These are phyloP conservation scores for Dreissena rostriformis DNA, from an alignment of 1,140 invertebrate genomes.

Conservation along the genomic window DNA sequence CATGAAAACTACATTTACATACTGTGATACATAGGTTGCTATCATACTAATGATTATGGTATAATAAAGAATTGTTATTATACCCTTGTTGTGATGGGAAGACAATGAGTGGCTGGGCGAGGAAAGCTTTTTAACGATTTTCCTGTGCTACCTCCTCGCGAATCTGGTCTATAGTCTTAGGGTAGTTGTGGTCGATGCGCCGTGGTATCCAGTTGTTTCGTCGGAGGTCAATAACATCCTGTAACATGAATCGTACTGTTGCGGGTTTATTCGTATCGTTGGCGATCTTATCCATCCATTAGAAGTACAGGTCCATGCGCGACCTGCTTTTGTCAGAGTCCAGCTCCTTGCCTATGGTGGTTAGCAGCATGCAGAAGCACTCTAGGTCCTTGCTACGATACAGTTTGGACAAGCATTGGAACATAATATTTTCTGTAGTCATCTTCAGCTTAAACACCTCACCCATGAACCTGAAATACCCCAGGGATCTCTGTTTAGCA, in stretches of 20 bases:
- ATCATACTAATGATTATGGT: too few species aligned
- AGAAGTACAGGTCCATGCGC: constrained; percentile 84
- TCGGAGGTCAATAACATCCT: constrained; percentile 96
- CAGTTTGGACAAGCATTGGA: constrained; percentile 90
- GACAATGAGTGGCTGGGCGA: too few species aligned
- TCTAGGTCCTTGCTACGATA: constrained; percentile 88
- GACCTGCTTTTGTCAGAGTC: constrained; percentile 83
- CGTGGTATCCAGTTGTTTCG: constrained; percentile 92
- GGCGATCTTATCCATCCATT: constrained; percentile 84
- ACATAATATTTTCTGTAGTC: constrained; percentile 94
- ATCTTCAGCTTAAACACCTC: constrained; percentile 96
- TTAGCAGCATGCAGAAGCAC: constrained; percentile 94
- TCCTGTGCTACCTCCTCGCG: constrained; percentile 91
- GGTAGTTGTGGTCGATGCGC: constrained; percentile 91
- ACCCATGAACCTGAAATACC: constrained; percentile 93
- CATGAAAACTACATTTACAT: too few species aligned
- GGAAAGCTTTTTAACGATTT: constrained; percentile 68
- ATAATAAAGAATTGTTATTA: too few species aligned
- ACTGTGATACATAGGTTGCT: too few species aligned
- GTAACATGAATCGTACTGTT: constrained; percentile 95
- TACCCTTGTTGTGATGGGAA: too few species aligned
- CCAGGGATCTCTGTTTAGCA: constrained; percentile 90
- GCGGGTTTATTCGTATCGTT: constrained; percentile 85
- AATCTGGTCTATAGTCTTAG: constrained; percentile 97
- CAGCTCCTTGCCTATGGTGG: constrained; percentile 94